Evolutionary conservation across 2,888 invertebrate species (phyloP), one percentile per base, ranked within the genome.

Genomic region (Eilema depressum): DNA sequence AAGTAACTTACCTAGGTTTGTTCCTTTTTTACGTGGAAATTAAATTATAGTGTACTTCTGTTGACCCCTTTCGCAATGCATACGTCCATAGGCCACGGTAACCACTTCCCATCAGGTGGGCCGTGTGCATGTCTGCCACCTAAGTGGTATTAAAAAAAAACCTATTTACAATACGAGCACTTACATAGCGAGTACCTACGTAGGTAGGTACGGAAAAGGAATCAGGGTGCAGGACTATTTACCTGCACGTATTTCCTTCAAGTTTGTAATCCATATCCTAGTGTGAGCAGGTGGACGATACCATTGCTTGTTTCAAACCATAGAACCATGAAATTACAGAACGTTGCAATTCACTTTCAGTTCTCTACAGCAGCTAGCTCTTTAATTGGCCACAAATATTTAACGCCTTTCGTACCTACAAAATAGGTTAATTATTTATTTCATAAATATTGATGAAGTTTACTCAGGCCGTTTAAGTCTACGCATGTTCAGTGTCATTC

Each of bases 381-480:
- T 66, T 59, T 7, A 59, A 59, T 30, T 37, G 17, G 37, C 20
- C 23, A 33, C 47, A 67, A 67, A 61, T 33, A 62, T 33, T 68
- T 30, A 33, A 53, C 33, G 20, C 25, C 26, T 20, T n/a, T 23
- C 37, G n/a, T 63, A 53, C 10, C n/a, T 53, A 66, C 23, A 25
- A 37, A 25, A 68, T 33, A 11, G 59, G 26, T 37, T n/a, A n/a
- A n/a, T n/a, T 47, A 69, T 37, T 62, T 60, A 69, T 71, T 71
- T 63, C 41, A 69, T 70, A 72, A 66, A 63, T 70, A 88, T 88
- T 86, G 82, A 88, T 87, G 77, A 81, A 86, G 82, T 86, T 85
- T 81, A 77, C 81, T 75, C 61, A 70, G 56, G 25, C 28, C 28
- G 33, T n/a, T 68, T 74, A 66, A 69, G 79, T 83, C 83, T 37